These are phyloP conservation scores for Phaenicophaeus curvirostris DNA, from an alignment of 2,797 vertebrate species.

Conservation along the genomic window DNA sequence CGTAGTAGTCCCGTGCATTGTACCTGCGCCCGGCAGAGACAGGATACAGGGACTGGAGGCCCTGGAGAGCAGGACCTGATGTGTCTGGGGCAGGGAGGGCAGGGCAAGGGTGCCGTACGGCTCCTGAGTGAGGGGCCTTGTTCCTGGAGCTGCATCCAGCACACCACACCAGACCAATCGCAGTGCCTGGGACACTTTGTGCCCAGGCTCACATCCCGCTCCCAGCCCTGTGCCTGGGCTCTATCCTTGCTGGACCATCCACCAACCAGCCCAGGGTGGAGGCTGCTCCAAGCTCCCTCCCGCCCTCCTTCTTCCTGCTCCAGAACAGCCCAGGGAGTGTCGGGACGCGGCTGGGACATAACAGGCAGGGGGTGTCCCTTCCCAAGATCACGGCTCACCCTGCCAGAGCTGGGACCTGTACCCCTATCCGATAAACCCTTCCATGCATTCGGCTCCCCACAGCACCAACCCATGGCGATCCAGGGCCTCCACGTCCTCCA, in stretches of 20 bases:
- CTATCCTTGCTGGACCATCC: too few relatives aligned
- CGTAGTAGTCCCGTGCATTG: slow-evolving; percentile 80
- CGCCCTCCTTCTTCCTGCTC: neutral
- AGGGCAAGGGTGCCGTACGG: neutral
- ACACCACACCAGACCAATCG: accelerated
- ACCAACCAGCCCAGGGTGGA: neutral
- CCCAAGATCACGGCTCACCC: neutral
- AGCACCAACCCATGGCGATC: slow-evolving; percentile 81
- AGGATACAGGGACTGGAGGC: neutral
- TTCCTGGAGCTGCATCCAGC: neutral
- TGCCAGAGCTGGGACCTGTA: neutral
- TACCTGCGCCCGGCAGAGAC: slow-evolving; percentile 74
- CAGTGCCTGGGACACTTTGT: accelerated
- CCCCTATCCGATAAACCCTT: neutral
- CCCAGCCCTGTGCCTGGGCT: neutral
- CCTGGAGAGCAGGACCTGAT: accelerated
- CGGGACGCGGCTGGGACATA: too few relatives aligned
- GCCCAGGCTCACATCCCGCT: accelerated
- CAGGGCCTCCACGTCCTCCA: slow-evolving; percentile 86
- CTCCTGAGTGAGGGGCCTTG: neutral
- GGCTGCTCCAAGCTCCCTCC: neutral
- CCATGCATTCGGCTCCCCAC: neutral
- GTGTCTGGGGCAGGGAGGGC: neutral
- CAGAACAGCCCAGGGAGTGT: neutral
- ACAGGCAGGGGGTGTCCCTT: neutral